Evolutionary conservation across 2,797 vertebrate genomes (phyloP).

Genomic region (Myotis findleyi): DNA sequence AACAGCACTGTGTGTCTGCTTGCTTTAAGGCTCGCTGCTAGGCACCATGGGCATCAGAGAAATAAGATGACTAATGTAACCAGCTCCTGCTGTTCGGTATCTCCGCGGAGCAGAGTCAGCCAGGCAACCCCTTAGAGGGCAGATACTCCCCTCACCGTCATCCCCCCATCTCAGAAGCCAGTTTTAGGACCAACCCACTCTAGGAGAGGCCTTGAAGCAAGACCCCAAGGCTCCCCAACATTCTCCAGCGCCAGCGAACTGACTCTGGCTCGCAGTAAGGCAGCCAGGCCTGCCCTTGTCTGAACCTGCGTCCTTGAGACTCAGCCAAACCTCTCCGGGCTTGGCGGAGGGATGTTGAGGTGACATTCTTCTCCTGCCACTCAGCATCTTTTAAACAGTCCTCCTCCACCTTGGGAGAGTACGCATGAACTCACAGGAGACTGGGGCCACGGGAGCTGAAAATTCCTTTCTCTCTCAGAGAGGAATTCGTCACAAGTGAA

Average conservation of each 20-base stretch:
- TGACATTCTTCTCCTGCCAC: conserved; percentile 80
- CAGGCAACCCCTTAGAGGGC: neutral
- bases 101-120: neutral
- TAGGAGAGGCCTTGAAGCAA: neutral
- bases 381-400: conserved; percentile 77
- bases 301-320: conserved; percentile 72
- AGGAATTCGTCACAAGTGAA: neutral
- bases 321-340: conserved; percentile 73
- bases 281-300: conserved; percentile 68
- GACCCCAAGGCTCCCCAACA: neutral
- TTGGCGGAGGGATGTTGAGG: conserved; percentile 71
- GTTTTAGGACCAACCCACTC: neutral
- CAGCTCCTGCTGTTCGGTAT: neutral
- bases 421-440: conserved; percentile 59
- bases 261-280: neutral
- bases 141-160: neutral
- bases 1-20: neutral
- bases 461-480: conserved; percentile 23
- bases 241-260: neutral
- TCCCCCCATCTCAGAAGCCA: neutral
- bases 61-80: neutral
- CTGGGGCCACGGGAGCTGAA: neutral
- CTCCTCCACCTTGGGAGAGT: conserved; percentile 69
- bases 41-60: neutral
- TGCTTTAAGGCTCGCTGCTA: conserved; percentile 25